Conservation (phyloP, 2,797 vertebrate genomes). For the Meriones psammophilus region DNA sequence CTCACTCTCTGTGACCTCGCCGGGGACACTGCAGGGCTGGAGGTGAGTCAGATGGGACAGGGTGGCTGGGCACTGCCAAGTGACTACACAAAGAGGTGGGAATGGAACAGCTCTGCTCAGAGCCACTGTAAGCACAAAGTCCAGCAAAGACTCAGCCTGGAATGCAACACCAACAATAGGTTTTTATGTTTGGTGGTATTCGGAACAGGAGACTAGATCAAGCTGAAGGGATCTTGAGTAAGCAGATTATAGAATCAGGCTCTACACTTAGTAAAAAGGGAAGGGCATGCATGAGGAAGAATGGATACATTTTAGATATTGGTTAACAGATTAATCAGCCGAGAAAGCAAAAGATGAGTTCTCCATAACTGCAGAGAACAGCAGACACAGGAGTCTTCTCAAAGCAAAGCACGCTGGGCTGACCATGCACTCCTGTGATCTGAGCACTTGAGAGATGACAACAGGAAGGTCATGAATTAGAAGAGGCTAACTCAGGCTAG, state of each 20-base stretch:
- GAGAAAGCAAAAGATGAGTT: conserved; percentile 26
- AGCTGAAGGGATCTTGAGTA: not conserved
- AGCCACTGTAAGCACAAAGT: not conserved
- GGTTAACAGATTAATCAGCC: not conserved
- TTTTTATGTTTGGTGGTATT: not conserved
- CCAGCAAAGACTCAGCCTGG: not conserved
- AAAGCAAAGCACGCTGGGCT: not conserved
- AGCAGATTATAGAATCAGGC: not conserved
- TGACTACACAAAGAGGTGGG: not conserved
- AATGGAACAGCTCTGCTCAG: accelerated
- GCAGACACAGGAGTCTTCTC: not conserved
- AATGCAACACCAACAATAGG: not conserved
- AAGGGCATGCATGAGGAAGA: not conserved
- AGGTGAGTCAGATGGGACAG: not conserved
- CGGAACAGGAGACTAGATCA: not conserved
- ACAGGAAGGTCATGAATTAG: not conserved
- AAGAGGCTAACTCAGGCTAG: not conserved
- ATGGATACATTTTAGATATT: not conserved
- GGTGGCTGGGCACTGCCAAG: not conserved
- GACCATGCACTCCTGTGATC: not conserved
- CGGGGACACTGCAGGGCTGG: not conserved
- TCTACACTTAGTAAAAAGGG: not conserved
- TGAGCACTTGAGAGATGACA: too few relatives aligned
- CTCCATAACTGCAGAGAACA: not conserved
- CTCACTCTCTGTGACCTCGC: not conserved